These are phyloP conservation scores for Lamproptera curius DNA, from an alignment of 2,888 invertebrate genomes.

Conservation along the genomic window DNA sequence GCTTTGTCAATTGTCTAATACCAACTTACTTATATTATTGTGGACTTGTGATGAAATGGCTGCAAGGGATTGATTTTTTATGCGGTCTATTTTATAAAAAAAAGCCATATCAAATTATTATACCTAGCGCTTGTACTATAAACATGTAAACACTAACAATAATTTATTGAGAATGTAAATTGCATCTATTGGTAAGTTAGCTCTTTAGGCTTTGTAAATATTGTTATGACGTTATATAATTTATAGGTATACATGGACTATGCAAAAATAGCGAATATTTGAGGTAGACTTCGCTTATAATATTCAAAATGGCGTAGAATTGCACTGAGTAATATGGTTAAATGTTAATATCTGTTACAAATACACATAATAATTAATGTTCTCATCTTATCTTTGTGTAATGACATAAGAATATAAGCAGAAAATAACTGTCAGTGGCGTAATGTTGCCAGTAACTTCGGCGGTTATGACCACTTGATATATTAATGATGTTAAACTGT, in stretches of 20 bases:
- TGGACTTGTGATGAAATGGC: conserved; percentile 52
- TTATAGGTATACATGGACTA: conserved; percentile 68
- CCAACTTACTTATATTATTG: conserved; percentile 24
- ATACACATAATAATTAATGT: conserved; percentile 62
- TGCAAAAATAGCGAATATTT: conserved; percentile 57
- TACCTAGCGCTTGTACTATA: conserved; percentile 74
- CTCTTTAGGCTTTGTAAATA: conserved; percentile 76
- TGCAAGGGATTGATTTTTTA: conserved; percentile 53
- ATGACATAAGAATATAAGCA: conserved; percentile 38
- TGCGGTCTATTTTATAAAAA: conserved; percentile 63
- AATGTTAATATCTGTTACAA: conserved; percentile 56
- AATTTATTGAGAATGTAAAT: conserved; percentile 76
- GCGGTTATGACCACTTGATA: conserved; percentile 26
- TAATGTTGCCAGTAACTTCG: conserved; percentile 26
- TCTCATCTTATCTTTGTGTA: conserved; percentile 67
- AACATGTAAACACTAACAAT: conserved; percentile 70
- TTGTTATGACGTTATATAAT: conserved; percentile 78
- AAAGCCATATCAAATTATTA: conserved; percentile 73
- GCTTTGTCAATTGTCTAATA: conserved; percentile 24
- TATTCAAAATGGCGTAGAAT: conserved; percentile 57
- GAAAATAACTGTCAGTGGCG: conserved; percentile 24
- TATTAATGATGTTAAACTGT: conserved; percentile 26
- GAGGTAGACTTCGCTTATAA: conserved; percentile 65
- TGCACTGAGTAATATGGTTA: conserved; percentile 55
- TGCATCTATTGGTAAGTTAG: conserved; percentile 75